Evolutionary conservation across 35 echinoderm and acorn worm species (phyloP), one percentile per base, ranked within the genome.

Genomic region (Holothuria glaberrima): DNA sequence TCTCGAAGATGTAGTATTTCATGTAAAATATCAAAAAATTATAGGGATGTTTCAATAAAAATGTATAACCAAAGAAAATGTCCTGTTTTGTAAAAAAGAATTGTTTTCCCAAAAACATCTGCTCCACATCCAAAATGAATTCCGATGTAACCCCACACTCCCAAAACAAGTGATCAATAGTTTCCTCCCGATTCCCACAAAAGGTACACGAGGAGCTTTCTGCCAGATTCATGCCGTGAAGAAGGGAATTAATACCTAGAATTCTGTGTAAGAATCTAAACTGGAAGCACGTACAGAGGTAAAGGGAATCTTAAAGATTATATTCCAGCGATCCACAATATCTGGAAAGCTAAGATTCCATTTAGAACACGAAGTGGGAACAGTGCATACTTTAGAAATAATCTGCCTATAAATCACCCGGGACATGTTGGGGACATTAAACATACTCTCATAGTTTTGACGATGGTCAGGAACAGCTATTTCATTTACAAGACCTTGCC

Each of bases 21-120:
- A 78, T 78, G n/a, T 78, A 78, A 78, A 38, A 78, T 10, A 78
- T 78, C 71, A 75, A 36, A 13, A 75, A 75, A 20, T 75, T 75
- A 20, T 75, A 75, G 20, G 6, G 71, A 41, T 75, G 71, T 41
- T 75, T 41, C 33, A 41, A 75, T 30, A 75, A 41, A 10, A 30
- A 19, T 30, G 19, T 75, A 2, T 75, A 19, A 7, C 71, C 24
- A 75, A 28, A 30, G 28, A 75, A 75, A 30, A 75, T 31, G 28
- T 75, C 71, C 7, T 41, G 36, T 41, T 41, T 75, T 21, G 71
- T 30, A 30, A 31, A 75, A 12, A 65, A 65, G 2, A 75, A 33
- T 9, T 41, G 71, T 75, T 7, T 41, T 6, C 26, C 21, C 17
- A 65, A 65, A 28, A 75, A 21, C 33, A 30, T 33, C 35, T 75